Conservation (phyloP, 2,888 invertebrate genomes). For the Coelinius sp. region DNA sequence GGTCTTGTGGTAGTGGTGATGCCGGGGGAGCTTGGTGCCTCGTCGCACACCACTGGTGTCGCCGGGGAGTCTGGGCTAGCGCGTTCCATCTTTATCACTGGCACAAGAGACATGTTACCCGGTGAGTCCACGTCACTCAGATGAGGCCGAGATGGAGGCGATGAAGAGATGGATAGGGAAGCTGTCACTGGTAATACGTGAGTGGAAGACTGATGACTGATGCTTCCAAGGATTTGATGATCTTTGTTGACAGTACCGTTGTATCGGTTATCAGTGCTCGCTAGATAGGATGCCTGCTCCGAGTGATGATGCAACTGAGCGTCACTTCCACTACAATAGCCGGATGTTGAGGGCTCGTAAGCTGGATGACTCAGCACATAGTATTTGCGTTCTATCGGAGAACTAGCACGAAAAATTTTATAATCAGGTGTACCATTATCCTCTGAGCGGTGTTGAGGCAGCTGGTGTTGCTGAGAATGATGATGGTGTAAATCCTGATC, state of each 20-base stretch:
- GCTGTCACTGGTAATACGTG: slow-evolving; percentile 24
- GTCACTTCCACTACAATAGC: slow-evolving; percentile 12
- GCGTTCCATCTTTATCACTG: slow-evolving; percentile 65
- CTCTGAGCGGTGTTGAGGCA: background rate
- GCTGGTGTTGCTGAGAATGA: slow-evolving; percentile 41
- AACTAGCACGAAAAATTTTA: slow-evolving; percentile 26
- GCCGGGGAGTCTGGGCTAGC: slow-evolving; percentile 64
- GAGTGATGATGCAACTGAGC: background rate
- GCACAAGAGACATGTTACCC: slow-evolving; percentile 57
- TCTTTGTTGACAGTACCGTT: background rate
- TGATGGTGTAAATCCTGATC: slow-evolving; percentile 44
- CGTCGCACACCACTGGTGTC: slow-evolving; percentile 66
- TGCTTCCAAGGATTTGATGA: slow-evolving; percentile 29
- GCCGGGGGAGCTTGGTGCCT: slow-evolving; percentile 53
- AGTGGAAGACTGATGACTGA: slow-evolving; percentile 32
- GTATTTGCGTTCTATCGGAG: slow-evolving; percentile 9
- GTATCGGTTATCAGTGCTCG: background rate
- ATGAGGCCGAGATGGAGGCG: slow-evolving; percentile 15
- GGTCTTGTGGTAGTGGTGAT: slow-evolving; percentile 46
- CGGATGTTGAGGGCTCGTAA: slow-evolving; percentile 26
- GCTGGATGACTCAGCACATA: slow-evolving; percentile 20
- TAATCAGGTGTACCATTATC: slow-evolving; percentile 23
- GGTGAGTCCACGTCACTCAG: slow-evolving; percentile 46
- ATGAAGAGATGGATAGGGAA: slow-evolving; percentile 42
- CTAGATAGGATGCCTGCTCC: slow-evolving; percentile 15